Percentiles rank a stretch among this genome's conserved stretches.
These are phyloP conservation scores for Craterocephalus amniculus DNA, from an alignment of 2,797 vertebrate genomes.

Conservation along the genomic window DNA sequence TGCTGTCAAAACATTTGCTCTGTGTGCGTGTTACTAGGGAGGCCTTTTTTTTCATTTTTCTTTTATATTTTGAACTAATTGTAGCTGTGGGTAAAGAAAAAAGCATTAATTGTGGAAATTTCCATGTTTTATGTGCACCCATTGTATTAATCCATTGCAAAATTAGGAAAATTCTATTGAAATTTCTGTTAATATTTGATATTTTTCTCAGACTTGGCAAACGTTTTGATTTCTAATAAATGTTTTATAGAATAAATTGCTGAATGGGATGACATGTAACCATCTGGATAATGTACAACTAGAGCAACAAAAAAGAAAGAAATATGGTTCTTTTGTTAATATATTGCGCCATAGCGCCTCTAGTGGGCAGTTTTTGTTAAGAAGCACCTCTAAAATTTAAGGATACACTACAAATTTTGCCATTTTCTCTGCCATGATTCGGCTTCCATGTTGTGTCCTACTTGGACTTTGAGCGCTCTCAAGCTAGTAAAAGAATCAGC, in stretches of 20 bases:
- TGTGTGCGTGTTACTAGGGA: constrained; percentile 15
- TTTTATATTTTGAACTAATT: background rate
- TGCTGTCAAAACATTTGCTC: constrained; percentile 35
- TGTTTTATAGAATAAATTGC: no score
- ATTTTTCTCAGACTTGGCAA: background rate
- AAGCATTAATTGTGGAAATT: background rate
- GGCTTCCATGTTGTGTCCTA: no score
- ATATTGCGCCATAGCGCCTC: background rate
- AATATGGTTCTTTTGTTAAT: background rate
- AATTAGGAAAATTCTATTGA: background rate
- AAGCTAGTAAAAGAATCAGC: no score
- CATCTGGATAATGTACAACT: no score
- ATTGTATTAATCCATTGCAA: background rate
- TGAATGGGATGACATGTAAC: background rate
- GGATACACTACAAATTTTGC: no score
- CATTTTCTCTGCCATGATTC: no score
- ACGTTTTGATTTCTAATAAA: no score
- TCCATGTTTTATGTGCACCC: background rate
- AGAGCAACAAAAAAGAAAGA: constrained; percentile 2
- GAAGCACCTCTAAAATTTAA: background rate
- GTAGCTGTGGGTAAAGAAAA: background rate
- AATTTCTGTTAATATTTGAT: background rate
- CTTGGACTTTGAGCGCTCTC: no score
- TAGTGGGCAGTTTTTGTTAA: background rate
- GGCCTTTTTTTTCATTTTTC: background rate